These are phyloP conservation scores for Timandra comae DNA, from an alignment of 2,888 invertebrate species.

Conservation along the genomic window DNA sequence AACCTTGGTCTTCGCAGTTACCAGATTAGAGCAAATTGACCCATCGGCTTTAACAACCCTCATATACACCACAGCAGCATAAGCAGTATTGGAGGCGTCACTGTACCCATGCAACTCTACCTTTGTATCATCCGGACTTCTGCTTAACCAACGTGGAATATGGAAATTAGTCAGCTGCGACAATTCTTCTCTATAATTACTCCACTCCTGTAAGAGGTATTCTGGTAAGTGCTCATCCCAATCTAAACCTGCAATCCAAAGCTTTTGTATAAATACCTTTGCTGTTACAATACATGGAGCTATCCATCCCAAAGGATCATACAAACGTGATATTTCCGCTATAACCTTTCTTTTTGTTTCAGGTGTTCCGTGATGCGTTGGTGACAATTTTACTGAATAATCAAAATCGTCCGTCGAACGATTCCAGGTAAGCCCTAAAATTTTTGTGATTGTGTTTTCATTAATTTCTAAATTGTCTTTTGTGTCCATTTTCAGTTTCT, in stretches of 20 bases:
- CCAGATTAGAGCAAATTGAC: neutral
- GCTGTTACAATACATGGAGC: constrained; percentile 16
- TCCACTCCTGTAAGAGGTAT: constrained; percentile 19
- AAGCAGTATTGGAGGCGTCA: constrained; percentile 2
- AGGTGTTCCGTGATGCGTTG: constrained; percentile 2
- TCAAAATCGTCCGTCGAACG: constrained; percentile 16
- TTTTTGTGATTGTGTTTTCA: constrained; percentile 13
- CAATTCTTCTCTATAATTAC: constrained; percentile 11
- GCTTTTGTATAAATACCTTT: constrained; percentile 21
- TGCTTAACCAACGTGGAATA: constrained; percentile 4
- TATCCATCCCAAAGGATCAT: constrained; percentile 27
- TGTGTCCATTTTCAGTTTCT: constrained; percentile 1
- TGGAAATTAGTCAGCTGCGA: neutral
- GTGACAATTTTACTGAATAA: constrained; percentile 16
- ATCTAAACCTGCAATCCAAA: neutral
- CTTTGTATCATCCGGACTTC: neutral
- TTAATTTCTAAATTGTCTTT: neutral
- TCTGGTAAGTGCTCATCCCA: constrained; percentile 22
- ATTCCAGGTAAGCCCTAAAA: constrained; percentile 29
- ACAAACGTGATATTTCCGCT: constrained; percentile 20
- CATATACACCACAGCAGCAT: constrained; percentile 1
- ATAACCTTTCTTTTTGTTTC: constrained; percentile 26
- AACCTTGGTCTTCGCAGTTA: constrained; percentile 11
- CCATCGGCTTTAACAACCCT: constrained; percentile 2
- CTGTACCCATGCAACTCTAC: constrained; percentile 3